A percentile compares a stretch with the other conserved stretches of the same genome.
phyloP scores from a whole-genome alignment of 2,113 vertebrate genomes.

The Chamaea fasciata region DNA sequence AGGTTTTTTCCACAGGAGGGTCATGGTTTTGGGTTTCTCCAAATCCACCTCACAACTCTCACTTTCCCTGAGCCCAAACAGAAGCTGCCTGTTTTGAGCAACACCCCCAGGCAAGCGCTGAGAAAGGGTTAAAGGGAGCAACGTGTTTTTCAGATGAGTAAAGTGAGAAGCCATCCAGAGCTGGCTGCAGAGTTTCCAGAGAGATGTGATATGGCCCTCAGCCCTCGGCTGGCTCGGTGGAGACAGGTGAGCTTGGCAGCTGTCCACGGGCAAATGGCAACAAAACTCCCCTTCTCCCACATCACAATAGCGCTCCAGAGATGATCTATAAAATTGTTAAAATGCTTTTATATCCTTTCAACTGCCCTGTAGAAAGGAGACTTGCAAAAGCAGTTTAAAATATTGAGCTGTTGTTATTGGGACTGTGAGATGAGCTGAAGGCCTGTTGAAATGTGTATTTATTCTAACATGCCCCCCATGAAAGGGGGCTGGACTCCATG shows the following conservation, averaged over 20 bases:
- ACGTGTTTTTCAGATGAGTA: slow-evolving; percentile 24
- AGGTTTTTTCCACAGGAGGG: neutral
- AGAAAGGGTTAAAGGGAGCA: slow-evolving; percentile 33
- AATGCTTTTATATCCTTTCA: slow-evolving; percentile 35
- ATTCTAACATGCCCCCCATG: neutral
- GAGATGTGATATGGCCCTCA: slow-evolving; percentile 25
- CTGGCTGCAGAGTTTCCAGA: slow-evolving; percentile 20
- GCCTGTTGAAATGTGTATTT: slow-evolving; percentile 16
- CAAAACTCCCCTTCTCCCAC: slow-evolving; percentile 39
- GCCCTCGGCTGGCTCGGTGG: neutral
- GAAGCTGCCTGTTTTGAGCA: neutral
- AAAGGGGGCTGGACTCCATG: neutral
- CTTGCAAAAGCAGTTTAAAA: slow-evolving; percentile 45
- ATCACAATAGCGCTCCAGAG: neutral
- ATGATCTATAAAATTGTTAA: slow-evolving; percentile 30
- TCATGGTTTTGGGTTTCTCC: neutral
- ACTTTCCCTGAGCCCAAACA: neutral
- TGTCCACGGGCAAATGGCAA: slow-evolving; percentile 50
- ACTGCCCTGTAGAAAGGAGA: slow-evolving; percentile 24
- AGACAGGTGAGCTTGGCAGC: slow-evolving; percentile 69
- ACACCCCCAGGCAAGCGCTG: neutral
- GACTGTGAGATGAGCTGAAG: neutral
- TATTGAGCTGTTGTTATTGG: neutral
- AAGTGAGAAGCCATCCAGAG: slow-evolving; percentile 51
- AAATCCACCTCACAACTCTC: neutral